These are phyloP conservation scores for Lepidochrysops patricia DNA, from an alignment of 2,888 invertebrate genomes.

Conservation along the genomic window DNA sequence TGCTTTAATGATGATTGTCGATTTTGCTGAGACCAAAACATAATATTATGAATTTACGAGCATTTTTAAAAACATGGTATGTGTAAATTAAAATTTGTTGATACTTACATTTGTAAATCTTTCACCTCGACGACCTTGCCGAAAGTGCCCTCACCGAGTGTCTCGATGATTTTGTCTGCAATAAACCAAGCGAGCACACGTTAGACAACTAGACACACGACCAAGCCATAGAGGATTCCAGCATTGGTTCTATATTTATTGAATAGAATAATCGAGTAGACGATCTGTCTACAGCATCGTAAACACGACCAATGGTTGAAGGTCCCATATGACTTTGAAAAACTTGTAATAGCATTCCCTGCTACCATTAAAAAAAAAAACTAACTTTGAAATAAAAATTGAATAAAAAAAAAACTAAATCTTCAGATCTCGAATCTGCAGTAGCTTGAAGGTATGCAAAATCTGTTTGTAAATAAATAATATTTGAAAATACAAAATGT, in stretches of 20 bases:
- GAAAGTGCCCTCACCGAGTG: constrained; percentile 99
- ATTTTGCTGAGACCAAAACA: too few species aligned
- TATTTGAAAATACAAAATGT: constrained; percentile 19
- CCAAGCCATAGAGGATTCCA: constrained; percentile 55
- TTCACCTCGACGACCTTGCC: constrained; percentile 99
- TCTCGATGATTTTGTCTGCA: constrained; percentile 98
- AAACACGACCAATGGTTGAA: constrained; percentile 26
- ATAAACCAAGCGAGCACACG: constrained; percentile 73
- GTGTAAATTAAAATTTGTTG: too few species aligned
- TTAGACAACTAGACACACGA: constrained; percentile 40
- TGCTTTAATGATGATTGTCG: too few species aligned
- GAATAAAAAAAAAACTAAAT: constrained; percentile 27
- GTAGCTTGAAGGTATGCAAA: constrained; percentile 31
- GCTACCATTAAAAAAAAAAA: constrained; percentile 27
- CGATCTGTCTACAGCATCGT: neutral
- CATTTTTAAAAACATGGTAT: too few species aligned
- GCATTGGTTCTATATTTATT: constrained; percentile 32
- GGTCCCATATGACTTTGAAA: constrained; percentile 48
- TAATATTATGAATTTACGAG: too few species aligned
- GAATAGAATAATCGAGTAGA: constrained; percentile 4
- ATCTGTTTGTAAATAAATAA: constrained; percentile 25
- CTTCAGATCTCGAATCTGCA: constrained; percentile 41
- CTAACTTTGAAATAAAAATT: constrained; percentile 33
- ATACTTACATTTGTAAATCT: constrained; percentile 93
- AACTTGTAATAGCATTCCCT: constrained; percentile 20